Percentiles rank a stretch among this genome's conserved stretches.
phyloP scores from a whole-genome alignment of 1,140 invertebrate species.

The Apis mellifera region DNA sequence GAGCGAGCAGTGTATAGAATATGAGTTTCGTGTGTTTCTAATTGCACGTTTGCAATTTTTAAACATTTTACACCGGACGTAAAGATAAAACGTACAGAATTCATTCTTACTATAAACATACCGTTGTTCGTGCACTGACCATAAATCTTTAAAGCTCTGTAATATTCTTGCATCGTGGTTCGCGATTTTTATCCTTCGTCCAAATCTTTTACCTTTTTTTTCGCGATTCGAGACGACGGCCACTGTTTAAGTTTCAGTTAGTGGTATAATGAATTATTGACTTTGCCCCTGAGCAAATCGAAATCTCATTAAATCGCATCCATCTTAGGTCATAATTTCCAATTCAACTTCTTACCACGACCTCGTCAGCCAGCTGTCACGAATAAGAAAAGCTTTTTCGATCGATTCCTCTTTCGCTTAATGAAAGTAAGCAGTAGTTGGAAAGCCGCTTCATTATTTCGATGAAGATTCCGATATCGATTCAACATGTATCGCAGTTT shows the following conservation, averaged over 20 bases:
- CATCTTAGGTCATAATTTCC: neutral
- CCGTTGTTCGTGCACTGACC: too few relatives aligned
- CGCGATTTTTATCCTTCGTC: too few relatives aligned
- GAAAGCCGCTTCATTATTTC: conserved; percentile 21
- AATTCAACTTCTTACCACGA: neutral
- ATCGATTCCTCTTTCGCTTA: neutral
- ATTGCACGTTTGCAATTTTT: neutral
- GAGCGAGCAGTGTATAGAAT: neutral
- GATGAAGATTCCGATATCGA: conserved; percentile 14
- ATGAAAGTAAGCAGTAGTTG: neutral
- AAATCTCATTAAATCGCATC: neutral
- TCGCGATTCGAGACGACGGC: too few relatives aligned
- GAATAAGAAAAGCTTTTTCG: neutral
- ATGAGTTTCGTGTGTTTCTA: neutral
- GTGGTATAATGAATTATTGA: too few relatives aligned
- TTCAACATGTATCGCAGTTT: conserved; percentile 12
- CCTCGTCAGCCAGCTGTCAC: neutral
- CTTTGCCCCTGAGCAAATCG: neutral
- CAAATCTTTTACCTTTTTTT: too few relatives aligned
- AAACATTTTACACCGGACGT: neutral
- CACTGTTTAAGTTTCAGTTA: too few relatives aligned
- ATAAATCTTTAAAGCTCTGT: too few relatives aligned
- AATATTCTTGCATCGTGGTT: too few relatives aligned
- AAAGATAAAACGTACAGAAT: too few relatives aligned
- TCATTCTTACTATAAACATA: too few relatives aligned